These are phyloP conservation scores for Muricea muricata DNA, from an alignment of 92 coral and sea anemone species.

Conservation along the genomic window DNA sequence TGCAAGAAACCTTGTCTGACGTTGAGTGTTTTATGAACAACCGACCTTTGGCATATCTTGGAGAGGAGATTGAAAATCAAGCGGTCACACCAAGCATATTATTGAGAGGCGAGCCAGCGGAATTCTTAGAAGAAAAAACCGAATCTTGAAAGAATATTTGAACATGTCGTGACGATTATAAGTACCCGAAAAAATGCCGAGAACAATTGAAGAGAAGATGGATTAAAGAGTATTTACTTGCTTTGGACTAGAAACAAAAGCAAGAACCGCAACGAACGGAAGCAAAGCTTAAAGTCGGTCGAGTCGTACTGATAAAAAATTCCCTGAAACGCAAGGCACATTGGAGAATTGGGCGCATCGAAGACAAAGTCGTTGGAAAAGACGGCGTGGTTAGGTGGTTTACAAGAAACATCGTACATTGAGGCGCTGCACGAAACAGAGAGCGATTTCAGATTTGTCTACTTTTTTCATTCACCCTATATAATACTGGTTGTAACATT, in stretches of 20 bases:
- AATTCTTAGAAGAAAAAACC: constrained; percentile 49
- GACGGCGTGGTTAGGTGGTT: constrained; percentile 26
- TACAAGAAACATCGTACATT: no score
- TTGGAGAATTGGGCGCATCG: constrained; percentile 21
- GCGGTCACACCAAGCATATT: constrained; percentile 70
- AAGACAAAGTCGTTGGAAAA: not conserved
- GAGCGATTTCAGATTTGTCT: no score
- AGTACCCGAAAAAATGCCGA: constrained; percentile 39
- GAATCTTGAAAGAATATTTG: constrained; percentile 44
- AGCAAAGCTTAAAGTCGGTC: not conserved
- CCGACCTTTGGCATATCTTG: constrained; percentile 68
- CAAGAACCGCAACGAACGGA: not conserved
- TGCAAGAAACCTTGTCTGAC: constrained; percentile 64
- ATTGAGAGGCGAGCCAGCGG: constrained; percentile 35
- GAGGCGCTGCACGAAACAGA: no score
- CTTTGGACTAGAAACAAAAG: constrained; percentile 13
- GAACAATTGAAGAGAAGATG: not conserved
- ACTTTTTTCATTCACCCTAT: no score
- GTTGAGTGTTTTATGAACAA: constrained; percentile 66
- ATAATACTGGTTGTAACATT: no score
- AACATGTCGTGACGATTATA: constrained; percentile 48
- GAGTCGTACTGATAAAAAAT: constrained; percentile 24
- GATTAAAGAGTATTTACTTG: not conserved
- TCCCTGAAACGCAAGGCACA: not conserved
- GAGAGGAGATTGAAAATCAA: constrained; percentile 67